These are phyloP conservation scores for Poeciliopsis turrubarensis DNA, from an alignment of 2,113 vertebrate genomes.

Conservation along the genomic window DNA sequence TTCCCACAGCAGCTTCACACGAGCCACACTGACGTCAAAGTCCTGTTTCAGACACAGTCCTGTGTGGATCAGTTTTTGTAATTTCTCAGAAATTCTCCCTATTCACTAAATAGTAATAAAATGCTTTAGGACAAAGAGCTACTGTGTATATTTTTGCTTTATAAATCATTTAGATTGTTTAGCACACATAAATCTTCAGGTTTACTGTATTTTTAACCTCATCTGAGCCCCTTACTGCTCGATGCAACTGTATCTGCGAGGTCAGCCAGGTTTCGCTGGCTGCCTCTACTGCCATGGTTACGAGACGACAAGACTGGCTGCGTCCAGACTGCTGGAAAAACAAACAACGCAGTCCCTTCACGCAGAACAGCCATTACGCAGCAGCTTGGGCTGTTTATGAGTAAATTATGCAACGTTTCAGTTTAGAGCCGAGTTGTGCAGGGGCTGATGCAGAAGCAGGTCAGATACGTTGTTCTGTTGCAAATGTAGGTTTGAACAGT, in stretches of 20 bases:
- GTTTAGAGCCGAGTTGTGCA: neutral
- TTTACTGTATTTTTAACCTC: too few species aligned
- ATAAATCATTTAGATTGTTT: constrained; percentile 37
- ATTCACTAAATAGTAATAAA: constrained; percentile 11
- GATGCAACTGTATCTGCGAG: constrained; percentile 62
- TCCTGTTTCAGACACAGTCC: too few species aligned
- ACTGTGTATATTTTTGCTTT: neutral
- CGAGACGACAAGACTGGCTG: constrained; percentile 51
- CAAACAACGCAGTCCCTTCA: constrained; percentile 34
- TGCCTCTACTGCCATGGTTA: constrained; percentile 61
- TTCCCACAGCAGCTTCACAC: neutral
- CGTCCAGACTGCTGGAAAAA: constrained; percentile 60
- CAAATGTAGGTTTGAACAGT: neutral
- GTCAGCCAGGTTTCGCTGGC: constrained; percentile 67
- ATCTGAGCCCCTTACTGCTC: constrained; percentile 1
- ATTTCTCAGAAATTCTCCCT: constrained; percentile 42
- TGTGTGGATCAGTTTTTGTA: constrained; percentile 48
- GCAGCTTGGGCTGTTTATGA: neutral
- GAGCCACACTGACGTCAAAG: constrained; percentile 1
- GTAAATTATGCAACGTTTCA: neutral
- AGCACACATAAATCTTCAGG: neutral
- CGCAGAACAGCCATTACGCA: neutral
- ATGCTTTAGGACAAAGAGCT: neutral
- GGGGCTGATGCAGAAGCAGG: neutral
- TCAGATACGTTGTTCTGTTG: neutral